Conservation (phyloP, 2,113 vertebrate genomes). For the Rhabdomys dilectus region DNA sequence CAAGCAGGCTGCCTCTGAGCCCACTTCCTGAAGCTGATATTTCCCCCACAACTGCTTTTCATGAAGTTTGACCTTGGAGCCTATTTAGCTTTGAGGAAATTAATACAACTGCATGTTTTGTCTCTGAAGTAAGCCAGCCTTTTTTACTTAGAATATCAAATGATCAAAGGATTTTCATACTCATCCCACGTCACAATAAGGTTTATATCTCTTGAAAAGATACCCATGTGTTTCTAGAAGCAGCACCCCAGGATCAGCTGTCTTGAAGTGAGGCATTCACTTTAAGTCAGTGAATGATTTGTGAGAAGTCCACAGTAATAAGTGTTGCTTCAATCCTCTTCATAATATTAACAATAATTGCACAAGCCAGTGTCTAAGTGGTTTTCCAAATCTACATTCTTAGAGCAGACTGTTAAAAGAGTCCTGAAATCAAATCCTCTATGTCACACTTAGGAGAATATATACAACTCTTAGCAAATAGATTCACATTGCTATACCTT, state of each 20-base stretch:
- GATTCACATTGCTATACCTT: background rate
- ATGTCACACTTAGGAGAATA: background rate
- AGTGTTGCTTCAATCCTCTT: background rate
- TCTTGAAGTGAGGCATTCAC: background rate
- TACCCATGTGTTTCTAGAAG: background rate
- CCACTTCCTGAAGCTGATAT: background rate
- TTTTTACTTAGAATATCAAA: background rate
- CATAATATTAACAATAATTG: background rate
- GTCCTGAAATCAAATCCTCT: slow-evolving; percentile 15
- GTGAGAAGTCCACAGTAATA: background rate
- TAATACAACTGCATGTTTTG: slow-evolving; percentile 28
- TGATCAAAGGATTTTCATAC: slow-evolving; percentile 17
- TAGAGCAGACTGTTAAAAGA: background rate
- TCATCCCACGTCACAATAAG: background rate
- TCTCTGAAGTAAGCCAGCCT: background rate
- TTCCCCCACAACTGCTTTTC: background rate
- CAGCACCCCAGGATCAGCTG: background rate
- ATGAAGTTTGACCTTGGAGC: background rate
- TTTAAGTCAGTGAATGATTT: background rate
- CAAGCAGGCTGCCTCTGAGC: background rate
- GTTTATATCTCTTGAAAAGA: background rate
- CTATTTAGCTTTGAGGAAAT: slow-evolving; percentile 21
- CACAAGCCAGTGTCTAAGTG: background rate
- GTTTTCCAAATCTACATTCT: background rate
- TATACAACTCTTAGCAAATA: background rate